Conservation (phyloP, 2,797 vertebrate genomes). For the Borostomias antarcticus region DNA sequence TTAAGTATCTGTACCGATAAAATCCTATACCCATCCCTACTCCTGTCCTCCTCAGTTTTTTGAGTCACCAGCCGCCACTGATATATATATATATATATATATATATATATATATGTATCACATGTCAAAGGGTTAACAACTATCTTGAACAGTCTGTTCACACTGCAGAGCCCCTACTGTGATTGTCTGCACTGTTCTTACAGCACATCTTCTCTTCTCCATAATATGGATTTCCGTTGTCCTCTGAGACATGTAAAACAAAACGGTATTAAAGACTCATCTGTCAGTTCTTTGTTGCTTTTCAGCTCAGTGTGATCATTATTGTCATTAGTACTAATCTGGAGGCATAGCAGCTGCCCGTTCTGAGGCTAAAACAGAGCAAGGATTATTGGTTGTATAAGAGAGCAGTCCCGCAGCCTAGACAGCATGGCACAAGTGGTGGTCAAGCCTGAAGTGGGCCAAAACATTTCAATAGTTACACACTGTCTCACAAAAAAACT, state of each 20-base stretch:
- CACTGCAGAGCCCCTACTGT: constrained; percentile 23
- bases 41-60: too few species aligned
- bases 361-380: constrained; percentile 38
- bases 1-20: too few species aligned
- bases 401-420: constrained; percentile 48
- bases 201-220: constrained; percentile 48
- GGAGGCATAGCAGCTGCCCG: constrained; percentile 62
- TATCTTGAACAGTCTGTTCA: constrained; percentile 3
- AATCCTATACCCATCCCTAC: too few species aligned
- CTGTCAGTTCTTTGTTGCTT: constrained; percentile 54
- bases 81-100: too few species aligned
- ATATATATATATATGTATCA: too few species aligned
- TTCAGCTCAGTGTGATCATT: constrained; percentile 65
- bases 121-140: not conserved
- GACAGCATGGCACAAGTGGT: constrained; percentile 54
- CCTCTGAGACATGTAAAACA: constrained; percentile 62
- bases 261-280: constrained; percentile 67
- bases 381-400: constrained; percentile 59
- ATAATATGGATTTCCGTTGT: constrained; percentile 56
- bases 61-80: too few species aligned
- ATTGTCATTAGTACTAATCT: constrained; percentile 71
- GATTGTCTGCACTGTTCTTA: constrained; percentile 18
- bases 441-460: constrained; percentile 46
- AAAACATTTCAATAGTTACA: constrained; percentile 53
- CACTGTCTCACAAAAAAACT: constrained; percentile 10